These are phyloP conservation scores for Agelaius phoeniceus DNA, from an alignment of 2,113 vertebrate genomes.

Conservation along the genomic window DNA sequence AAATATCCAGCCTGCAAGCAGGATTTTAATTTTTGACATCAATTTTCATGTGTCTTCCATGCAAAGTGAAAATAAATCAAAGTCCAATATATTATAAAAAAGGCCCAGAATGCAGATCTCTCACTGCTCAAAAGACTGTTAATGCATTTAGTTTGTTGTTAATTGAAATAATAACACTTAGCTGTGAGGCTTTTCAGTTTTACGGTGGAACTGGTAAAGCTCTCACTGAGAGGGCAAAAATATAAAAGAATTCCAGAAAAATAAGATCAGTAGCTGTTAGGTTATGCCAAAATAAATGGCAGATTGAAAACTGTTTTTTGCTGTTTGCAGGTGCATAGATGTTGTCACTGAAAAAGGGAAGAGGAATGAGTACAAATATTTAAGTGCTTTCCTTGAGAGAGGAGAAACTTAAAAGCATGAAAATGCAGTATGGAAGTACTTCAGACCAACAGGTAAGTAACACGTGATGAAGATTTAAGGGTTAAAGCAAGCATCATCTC, in stretches of 20 bases:
- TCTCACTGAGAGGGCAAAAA: background rate
- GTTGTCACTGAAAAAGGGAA: background rate
- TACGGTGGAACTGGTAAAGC: background rate
- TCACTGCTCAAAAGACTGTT: background rate
- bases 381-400: background rate
- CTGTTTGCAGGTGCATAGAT: background rate
- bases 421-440: background rate
- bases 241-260: background rate
- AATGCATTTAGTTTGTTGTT: background rate
- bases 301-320: background rate
- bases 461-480: background rate
- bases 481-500: background rate
- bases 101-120: background rate
- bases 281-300: background rate
- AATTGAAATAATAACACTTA: background rate
- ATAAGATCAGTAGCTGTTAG: background rate
- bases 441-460: background rate
- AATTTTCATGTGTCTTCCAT: background rate
- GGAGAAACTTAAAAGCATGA: background rate
- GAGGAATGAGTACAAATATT: background rate
- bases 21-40: background rate
- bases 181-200: background rate
- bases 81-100: background rate
- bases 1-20: background rate
- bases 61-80: background rate